Conservation (phyloP, 2,888 invertebrate species). For the Polydrusus pterygomalis region DNA sequence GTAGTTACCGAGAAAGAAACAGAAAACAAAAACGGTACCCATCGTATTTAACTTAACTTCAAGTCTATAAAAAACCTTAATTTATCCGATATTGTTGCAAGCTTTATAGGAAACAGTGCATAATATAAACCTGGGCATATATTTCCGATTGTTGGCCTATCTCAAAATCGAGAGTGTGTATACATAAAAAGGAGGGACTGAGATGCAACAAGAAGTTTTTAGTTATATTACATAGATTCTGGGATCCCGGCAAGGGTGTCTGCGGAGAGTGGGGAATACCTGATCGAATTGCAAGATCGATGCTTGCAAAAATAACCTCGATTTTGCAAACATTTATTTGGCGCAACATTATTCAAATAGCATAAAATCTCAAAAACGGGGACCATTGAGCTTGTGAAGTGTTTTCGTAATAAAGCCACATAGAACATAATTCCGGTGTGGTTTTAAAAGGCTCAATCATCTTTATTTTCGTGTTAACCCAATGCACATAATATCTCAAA, state of each 20-base stretch:
- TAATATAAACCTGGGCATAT: background rate
- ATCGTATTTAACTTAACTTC: too few species aligned
- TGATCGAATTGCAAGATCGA: background rate
- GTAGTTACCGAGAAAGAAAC: too few species aligned
- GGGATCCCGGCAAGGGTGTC: background rate
- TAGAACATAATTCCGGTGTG: too few species aligned
- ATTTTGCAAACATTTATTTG: slow-evolving; percentile 1
- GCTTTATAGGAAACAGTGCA: background rate
- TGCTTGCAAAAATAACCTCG: slow-evolving; percentile 6
- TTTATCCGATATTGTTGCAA: too few species aligned
- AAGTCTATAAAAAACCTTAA: too few species aligned
- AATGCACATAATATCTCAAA: background rate
- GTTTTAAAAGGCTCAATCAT: too few species aligned
- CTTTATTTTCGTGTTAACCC: too few species aligned
- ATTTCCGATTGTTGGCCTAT: slow-evolving; percentile 16
- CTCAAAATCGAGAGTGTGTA: slow-evolving; percentile 17
- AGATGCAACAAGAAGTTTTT: slow-evolving; percentile 23
- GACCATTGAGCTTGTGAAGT: too few species aligned
- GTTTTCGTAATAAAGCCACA: background rate
- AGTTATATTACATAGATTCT: slow-evolving; percentile 18
- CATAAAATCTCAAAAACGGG: too few species aligned
- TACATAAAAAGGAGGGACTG: slow-evolving; percentile 23
- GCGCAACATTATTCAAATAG: too few species aligned
- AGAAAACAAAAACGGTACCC: too few species aligned
- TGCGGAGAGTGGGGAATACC: background rate